Conservation (phyloP, 2,113 vertebrate genomes). For the Saccopteryx bilineata region DNA sequence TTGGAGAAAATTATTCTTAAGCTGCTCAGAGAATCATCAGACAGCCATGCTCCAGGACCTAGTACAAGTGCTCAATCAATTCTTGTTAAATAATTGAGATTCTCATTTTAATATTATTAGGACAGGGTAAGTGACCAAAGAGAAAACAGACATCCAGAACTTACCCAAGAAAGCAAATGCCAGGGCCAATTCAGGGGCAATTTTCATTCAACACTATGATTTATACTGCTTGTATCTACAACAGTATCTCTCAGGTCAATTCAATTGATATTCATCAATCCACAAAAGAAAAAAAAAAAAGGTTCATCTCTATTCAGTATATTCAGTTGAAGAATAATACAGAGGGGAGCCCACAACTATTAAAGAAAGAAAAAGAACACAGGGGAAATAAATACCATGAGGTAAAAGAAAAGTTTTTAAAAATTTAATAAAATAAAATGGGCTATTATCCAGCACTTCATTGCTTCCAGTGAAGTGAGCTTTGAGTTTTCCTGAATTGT, state of each 20-base stretch:
- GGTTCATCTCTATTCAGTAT: not conserved
- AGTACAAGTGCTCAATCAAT: not conserved
- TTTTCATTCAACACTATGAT: constrained; percentile 53
- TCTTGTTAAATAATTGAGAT: not conserved
- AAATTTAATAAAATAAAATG: constrained; percentile 41
- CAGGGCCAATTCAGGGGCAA: not conserved
- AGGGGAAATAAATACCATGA: not conserved
- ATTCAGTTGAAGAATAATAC: constrained; percentile 31
- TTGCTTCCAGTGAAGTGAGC: constrained; percentile 39
- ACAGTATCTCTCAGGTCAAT: not conserved
- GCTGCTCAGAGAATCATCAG: constrained; percentile 27
- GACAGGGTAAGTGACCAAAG: not conserved
- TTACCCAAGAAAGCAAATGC: constrained; percentile 41
- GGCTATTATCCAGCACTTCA: not conserved
- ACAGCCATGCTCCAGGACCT: not conserved
- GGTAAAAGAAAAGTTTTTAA: not conserved
- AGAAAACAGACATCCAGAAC: constrained; percentile 14
- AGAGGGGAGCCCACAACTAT: not conserved
- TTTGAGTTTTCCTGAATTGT: constrained; percentile 48
- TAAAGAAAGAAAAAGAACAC: not conserved
- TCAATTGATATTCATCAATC: not conserved
- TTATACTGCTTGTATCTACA: not conserved
- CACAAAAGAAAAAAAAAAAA: not conserved
- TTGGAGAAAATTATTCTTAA: not conserved
- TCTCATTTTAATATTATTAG: not conserved